phyloP scores from a whole-genome alignment of 30 jellyfish, hydroid and myxozoan species.

The Haliclystus octoradiatus region DNA sequence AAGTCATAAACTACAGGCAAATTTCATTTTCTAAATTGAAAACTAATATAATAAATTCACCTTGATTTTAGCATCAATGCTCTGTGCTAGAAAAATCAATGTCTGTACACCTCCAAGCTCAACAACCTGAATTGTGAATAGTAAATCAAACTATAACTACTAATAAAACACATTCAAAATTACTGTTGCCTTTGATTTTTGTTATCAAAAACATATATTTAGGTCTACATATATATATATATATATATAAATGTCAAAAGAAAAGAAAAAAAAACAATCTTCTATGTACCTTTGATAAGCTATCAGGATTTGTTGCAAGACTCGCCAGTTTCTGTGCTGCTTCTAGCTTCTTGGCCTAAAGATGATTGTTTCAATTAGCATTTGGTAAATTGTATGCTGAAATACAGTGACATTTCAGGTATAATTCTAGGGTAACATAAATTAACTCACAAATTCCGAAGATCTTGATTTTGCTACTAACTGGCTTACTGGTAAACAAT shows the following conservation, averaged over 20 bases:
- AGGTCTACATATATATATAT: background rate
- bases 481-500: conserved; percentile 81
- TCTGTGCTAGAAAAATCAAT: conserved; percentile 42
- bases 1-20: background rate
- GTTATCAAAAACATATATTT: background rate
- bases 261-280: background rate
- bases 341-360: conserved; percentile 67
- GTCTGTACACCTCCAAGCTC: conserved; percentile 87
- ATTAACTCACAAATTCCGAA: conserved; percentile 55
- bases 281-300: conserved; percentile 36
- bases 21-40: background rate
- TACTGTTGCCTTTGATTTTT: too few species aligned
- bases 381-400: too few species aligned
- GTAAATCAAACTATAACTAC: background rate
- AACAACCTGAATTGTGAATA: conserved; percentile 18
- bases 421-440: too few species aligned
- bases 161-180: too few species aligned
- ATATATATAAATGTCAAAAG: too few species aligned
- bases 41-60: background rate
- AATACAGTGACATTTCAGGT: too few species aligned
- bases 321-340: conserved; percentile 53
- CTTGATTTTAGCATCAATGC: conserved; percentile 62
- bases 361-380: too few species aligned
- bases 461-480: conserved; percentile 56
- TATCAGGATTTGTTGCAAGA: conserved; percentile 37